Base-by-base conservation (phyloP, 2,888 invertebrate species). In the Polydrusus tereticollis region DNA sequence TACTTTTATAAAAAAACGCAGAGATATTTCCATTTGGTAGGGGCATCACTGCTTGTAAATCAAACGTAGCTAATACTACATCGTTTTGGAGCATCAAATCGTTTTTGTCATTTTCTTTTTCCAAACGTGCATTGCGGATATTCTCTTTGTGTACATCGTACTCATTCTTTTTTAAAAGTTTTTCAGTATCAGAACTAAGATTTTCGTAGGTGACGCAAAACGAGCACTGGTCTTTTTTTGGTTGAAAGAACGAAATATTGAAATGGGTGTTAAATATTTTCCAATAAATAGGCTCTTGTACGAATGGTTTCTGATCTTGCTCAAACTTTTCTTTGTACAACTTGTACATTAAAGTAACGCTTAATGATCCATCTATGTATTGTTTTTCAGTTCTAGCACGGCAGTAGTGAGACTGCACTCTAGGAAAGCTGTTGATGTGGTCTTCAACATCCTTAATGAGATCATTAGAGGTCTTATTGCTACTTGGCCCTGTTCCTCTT, bases 401-500 rank as follows among this genome's bases (percentile, higher is more conserved):
- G n/a, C 76, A 57, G 64, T 80, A 78, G 69, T 78, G 78, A 20
- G 77, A 78, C 65, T 81, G 79, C 38, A 81, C 69, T 70, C 76
- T 70, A 18, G 78, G 77, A 76, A 80, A 78, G 21, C 75, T 75
- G 66, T 77, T 68, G 60, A 78, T 77, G 69, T 78, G 77, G 57
- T 74, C 68, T 69, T 57, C 76, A 43, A 77, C 72, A 72, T 73
- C 47, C 65, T 67, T 36, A 47, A 60, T 69, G 2, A 69, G 47
- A 45, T 68, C 33, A 52, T 55, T 67, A 23, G 59, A 36, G 21
- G 67, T 73, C 47, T 74, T 75, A 62, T 50, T 38, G 50, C 75
- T 76, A 36, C 73, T 74, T 14, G 55, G 52, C 69, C 77, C 75
- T 58, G 76, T 78, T 63, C 75, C 75, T 69, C 76, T 76, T 47